A percentile compares a stretch with the other conserved stretches of the same genome.
phyloP scores from a whole-genome alignment of 2,113 vertebrate species.

The Picathartes gymnocephalus region DNA sequence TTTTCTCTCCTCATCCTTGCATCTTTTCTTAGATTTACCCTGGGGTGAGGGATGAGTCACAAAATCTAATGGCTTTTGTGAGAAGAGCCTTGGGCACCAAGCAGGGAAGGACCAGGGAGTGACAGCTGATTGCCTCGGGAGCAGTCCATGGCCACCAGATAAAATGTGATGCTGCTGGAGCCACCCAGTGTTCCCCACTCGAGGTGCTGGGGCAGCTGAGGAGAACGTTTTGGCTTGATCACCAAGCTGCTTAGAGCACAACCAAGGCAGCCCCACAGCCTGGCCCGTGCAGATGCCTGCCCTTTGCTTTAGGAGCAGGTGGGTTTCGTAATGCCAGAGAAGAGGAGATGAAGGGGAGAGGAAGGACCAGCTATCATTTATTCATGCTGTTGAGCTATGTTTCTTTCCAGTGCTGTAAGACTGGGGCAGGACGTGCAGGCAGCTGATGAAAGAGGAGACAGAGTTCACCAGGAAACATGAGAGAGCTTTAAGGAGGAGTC shows the following conservation, averaged over 20 bases:
- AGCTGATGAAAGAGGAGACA: constrained; percentile 7
- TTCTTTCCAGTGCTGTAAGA: constrained; percentile 14
- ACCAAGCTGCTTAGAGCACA: background rate
- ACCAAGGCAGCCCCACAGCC: background rate
- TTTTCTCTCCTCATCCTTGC: background rate
- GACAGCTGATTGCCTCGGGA: background rate
- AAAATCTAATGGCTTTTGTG: constrained; percentile 49
- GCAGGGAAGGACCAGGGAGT: background rate
- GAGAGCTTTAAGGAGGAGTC: background rate
- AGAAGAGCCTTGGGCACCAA: background rate
- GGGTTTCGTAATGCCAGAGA: background rate
- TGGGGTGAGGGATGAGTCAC: constrained; percentile 24
- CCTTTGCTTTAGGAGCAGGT: background rate
- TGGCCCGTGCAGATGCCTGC: fast-evolving
- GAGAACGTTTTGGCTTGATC: fast-evolving
- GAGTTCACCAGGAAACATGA: background rate
- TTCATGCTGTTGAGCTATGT: background rate
- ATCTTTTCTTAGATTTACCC: constrained; percentile 15
- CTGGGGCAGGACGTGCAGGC: background rate
- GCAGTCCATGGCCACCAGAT: fast-evolving
- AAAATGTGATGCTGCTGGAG: background rate
- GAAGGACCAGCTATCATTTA: constrained; percentile 29
- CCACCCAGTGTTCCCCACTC: background rate
- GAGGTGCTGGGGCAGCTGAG: background rate
- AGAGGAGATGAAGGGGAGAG: constrained; percentile 1